A percentile compares a stretch with the other conserved stretches of the same genome.
Conservation (phyloP, 2,113 vertebrate genomes). For the Plecotus auritus region DNA sequence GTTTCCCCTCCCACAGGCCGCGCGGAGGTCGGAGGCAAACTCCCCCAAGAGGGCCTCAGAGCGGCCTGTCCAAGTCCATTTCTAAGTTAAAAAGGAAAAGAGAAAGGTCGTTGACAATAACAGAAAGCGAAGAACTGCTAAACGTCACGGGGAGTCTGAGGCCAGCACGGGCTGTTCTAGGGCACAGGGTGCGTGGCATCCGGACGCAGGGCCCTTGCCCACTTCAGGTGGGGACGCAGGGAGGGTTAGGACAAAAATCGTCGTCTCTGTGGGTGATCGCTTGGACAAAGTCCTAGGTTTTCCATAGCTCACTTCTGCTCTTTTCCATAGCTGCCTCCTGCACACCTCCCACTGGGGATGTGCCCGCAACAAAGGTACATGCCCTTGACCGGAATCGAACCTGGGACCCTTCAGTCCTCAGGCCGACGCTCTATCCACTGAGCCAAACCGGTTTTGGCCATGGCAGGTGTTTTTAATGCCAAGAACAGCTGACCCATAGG, state of each 20-base stretch:
- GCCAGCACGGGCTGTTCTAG: background rate
- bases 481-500: too few species aligned
- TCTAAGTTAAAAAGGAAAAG: background rate
- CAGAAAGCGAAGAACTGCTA: background rate
- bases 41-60: rapidly evolving
- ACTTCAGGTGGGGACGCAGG: background rate
- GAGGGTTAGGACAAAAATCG: background rate
- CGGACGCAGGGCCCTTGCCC: background rate
- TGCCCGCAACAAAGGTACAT: too few species aligned
- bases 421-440: too few species aligned
- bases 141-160: background rate
- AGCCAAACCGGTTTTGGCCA: too few species aligned
- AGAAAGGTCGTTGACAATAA: background rate
- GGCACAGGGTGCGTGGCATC: background rate
- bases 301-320: conserved; percentile 42
- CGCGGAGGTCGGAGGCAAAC: background rate
- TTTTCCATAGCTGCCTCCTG: too few species aligned
- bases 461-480: too few species aligned
- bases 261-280: background rate
- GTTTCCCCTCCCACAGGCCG: background rate
- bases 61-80: background rate
- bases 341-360: too few species aligned
- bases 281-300: background rate
- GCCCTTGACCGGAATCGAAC: too few species aligned
- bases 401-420: too few species aligned